Conservation (phyloP, 2,113 vertebrate species). For the Austrofundulus limnaeus region DNA sequence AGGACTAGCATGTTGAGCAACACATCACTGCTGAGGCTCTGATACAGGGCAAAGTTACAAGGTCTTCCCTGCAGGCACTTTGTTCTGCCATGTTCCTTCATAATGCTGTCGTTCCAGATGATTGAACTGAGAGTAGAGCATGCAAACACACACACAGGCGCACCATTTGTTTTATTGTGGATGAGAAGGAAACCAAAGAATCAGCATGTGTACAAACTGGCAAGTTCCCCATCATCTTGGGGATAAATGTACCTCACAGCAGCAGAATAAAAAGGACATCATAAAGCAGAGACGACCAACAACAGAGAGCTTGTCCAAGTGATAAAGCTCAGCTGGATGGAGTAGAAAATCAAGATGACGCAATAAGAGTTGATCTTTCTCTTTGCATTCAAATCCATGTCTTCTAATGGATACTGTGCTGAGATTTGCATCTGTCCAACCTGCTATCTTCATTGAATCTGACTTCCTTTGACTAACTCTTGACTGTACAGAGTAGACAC, state of each 20-base stretch:
- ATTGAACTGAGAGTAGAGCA: constrained; percentile 45
- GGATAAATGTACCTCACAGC: constrained; percentile 36
- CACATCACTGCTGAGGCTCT: neutral
- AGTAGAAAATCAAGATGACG: constrained; percentile 25
- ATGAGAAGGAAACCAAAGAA: constrained; percentile 48
- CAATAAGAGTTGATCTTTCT: constrained; percentile 18
- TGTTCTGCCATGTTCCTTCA: constrained; percentile 15
- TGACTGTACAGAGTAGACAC: constrained; percentile 4
- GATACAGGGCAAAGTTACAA: constrained; percentile 5
- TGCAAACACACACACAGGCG: constrained; percentile 4
- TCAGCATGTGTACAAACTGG: constrained; percentile 40
- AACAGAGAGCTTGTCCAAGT: constrained; percentile 26
- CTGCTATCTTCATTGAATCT: constrained; percentile 11
- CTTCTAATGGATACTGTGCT: constrained; percentile 8
- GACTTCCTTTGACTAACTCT: constrained; percentile 4
- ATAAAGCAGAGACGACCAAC: constrained; percentile 5
- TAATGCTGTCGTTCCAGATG: constrained; percentile 57
- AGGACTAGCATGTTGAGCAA: neutral
- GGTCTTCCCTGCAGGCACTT: constrained; percentile 25
- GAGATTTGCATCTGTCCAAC: constrained; percentile 12
- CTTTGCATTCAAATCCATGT: constrained; percentile 29
- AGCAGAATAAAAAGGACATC: constrained; percentile 26
- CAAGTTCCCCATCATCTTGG: constrained; percentile 15
- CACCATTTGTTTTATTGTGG: constrained; percentile 2
- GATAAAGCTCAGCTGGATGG: constrained; percentile 26